phyloP scores from a whole-genome alignment of 1,140 invertebrate species.

The Drosophila pallidifrons region DNA sequence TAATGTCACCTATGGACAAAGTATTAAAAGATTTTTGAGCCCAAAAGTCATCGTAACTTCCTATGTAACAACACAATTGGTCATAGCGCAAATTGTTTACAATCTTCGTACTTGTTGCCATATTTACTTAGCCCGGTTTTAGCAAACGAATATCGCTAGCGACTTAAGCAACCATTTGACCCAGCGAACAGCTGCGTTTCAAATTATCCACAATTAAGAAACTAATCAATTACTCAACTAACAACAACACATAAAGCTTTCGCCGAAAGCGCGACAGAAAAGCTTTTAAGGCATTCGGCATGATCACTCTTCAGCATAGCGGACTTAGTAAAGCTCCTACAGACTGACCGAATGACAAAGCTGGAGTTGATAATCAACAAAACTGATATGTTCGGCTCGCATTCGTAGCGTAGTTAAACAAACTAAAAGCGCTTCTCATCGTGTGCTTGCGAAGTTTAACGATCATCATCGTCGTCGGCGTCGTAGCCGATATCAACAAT shows the following conservation, averaged over 20 bases:
- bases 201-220: constrained; percentile 25
- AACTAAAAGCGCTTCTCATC: constrained; percentile 45
- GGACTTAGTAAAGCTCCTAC: background rate
- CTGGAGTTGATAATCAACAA: background rate
- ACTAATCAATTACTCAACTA: constrained; percentile 16
- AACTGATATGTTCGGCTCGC: constrained; percentile 7
- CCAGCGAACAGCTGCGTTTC: constrained; percentile 31
- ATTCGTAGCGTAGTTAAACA: constrained; percentile 14
- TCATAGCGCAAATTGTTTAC: background rate
- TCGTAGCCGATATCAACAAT: background rate
- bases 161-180: constrained; percentile 29
- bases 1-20: too few species aligned
- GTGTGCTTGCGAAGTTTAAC: constrained; percentile 35
- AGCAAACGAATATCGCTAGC: background rate
- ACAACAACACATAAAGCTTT: constrained; percentile 28
- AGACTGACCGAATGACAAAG: background rate
- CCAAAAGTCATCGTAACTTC: background rate
- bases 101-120: constrained; percentile 1
- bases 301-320: constrained; percentile 1
- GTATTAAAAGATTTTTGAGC: too few species aligned
- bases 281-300: constrained; percentile 4
- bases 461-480: constrained; percentile 9
- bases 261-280: background rate
- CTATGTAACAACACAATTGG: background rate
- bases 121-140: constrained; percentile 11